Base-by-base conservation (phyloP, 2,113 vertebrate genomes). In the Lynx canadensis region DNA sequence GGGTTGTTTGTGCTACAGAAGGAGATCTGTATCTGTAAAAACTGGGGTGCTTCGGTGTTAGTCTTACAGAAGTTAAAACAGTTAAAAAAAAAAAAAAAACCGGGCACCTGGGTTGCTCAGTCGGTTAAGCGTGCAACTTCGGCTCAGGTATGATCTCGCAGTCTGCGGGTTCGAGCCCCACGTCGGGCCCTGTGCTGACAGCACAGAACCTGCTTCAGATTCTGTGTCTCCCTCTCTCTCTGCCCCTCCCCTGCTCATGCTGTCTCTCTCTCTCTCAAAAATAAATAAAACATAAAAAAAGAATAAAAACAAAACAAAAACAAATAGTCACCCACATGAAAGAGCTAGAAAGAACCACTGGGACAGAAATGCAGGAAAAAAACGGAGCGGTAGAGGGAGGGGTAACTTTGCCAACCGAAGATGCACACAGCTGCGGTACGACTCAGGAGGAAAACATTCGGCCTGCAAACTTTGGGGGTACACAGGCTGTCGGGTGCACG, bases 401-500 rank as follows among this genome's bases (percentile, higher is more conserved):
- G 11, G 3, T 18, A 36, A 65, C 21, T 31, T 23, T 57, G 91
- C 31, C 52, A 74, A 12, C 27, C 5, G 25, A 18, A 68, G 74
- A 52, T 1, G 6, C 45, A 23, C 16, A 31, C 0, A 29, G 55
- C 55, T 65, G 33, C 2, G 0, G 18, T 9, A 1, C 9, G 1
- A 5, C 3, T 21, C 13, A 31, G 52, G 2, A 16, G 71, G 69
- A 78, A 33, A 36, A 19, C n/a, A 41, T 8, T 5, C 5, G 7
- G 41, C 36, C 68, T 16, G 31, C 36, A 69, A 60, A 88, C 7
- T 8, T 38, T 33, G 13, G 41, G 6, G 29, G 27, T 33, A 10
- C 12, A 0, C 3, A 11, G 55, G n/a, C 45, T 6, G 33, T 18
- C 0, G 15, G 9, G 48, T 27, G 7, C 14, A 0, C 15, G 16